phyloP scores from a whole-genome alignment of 1,140 invertebrate genomes.

The Musca vetustissima region DNA sequence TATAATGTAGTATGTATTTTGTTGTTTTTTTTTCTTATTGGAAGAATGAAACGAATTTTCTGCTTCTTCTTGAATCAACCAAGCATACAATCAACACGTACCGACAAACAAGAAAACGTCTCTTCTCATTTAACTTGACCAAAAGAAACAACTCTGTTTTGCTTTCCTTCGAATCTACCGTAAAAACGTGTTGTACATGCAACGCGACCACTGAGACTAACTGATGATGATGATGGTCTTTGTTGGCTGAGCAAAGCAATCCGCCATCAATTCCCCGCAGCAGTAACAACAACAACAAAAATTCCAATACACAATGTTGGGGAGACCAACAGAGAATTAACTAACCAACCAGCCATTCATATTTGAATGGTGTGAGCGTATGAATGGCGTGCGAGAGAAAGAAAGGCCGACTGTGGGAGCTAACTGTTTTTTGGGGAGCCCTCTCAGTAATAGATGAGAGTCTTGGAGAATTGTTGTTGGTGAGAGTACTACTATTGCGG shows the following conservation, averaged over 20 bases:
- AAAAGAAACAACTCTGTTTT: no score
- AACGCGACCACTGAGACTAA: conserved; percentile 12
- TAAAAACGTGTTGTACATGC: conserved; percentile 13
- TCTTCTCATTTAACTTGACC: no score
- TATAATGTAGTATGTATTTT: not conserved
- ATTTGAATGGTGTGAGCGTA: no score
- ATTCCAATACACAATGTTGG: conserved; percentile 6
- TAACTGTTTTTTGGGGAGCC: not conserved
- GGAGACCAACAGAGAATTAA: no score
- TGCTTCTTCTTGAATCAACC: not conserved
- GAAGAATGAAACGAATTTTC: conserved; percentile 1
- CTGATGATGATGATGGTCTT: no score
- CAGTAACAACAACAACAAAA: no score
- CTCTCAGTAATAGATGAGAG: not conserved
- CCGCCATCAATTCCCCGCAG: no score
- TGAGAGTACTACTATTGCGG: not conserved
- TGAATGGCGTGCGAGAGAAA: no score
- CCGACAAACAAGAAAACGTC: not conserved
- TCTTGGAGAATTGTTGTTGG: no score
- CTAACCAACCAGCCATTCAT: no score
- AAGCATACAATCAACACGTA: conserved; percentile 18
- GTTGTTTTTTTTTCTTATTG: not conserved
- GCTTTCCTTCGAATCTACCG: not conserved
- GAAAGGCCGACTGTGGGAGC: no score
- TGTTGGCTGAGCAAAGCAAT: no score